These are phyloP conservation scores for Drosophila percnosoma DNA, from an alignment of 2,888 invertebrate species.

Conservation along the genomic window DNA sequence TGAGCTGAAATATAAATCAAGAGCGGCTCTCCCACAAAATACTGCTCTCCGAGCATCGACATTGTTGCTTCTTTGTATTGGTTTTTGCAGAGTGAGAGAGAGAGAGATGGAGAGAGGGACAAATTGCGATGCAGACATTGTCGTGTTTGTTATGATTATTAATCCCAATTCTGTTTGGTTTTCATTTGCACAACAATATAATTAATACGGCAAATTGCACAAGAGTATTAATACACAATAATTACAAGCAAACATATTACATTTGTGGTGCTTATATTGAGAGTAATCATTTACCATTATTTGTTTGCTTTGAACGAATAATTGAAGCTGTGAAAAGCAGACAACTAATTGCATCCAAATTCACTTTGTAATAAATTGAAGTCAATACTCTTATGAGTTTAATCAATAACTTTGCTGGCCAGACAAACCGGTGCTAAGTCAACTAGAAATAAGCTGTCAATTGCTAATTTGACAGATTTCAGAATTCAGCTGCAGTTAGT, in stretches of 20 bases:
- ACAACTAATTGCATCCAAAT: not conserved
- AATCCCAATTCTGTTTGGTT: not conserved
- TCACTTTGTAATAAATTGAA: not conserved
- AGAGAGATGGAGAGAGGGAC: not conserved
- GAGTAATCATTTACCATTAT: not conserved
- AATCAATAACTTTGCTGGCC: not conserved
- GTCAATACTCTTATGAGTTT: not conserved
- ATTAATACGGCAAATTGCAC: not conserved
- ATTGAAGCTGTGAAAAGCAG: not conserved
- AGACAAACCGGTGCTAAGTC: not conserved
- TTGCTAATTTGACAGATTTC: not conserved
- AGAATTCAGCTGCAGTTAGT: conserved; percentile 1
- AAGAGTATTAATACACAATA: not conserved
- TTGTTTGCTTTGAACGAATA: not conserved
- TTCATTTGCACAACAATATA: conserved; percentile 2
- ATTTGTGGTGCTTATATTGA: not conserved
- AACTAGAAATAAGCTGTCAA: not conserved
- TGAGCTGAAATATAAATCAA: not conserved
- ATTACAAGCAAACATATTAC: not conserved
- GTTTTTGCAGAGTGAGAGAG: not conserved
- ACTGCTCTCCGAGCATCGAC: not conserved
- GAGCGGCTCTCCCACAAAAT: not conserved
- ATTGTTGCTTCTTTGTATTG: not conserved
- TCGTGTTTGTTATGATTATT: not conserved
- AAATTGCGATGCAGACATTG: not conserved